Evolutionary conservation across 2,113 vertebrate species (phyloP).

Genomic region (Corythaixoides concolor): DNA sequence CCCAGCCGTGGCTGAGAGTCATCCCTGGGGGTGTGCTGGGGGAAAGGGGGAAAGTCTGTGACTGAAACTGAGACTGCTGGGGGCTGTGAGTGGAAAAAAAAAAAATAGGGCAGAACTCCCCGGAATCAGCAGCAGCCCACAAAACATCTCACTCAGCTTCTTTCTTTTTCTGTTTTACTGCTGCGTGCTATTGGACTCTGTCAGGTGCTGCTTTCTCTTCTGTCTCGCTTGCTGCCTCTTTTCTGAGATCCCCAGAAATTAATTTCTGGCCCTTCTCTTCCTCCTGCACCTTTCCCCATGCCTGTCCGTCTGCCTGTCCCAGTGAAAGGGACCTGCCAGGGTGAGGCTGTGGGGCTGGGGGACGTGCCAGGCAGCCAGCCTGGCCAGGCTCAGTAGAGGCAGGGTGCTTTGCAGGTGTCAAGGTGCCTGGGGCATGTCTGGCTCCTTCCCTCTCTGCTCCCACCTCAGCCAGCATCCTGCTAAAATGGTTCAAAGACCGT

Average conservation of each 20-base stretch:
- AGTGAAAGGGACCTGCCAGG: background rate
- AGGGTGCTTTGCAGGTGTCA: background rate
- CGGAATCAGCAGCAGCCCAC: background rate
- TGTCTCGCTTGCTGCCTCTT: background rate
- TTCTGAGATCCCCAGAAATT: background rate
- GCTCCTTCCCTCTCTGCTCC: no score
- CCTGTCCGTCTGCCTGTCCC: background rate
- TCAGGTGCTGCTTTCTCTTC: background rate
- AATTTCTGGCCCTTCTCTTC: background rate
- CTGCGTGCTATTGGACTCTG: fast-evolving
- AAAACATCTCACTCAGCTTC: background rate
- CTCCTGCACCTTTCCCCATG: background rate
- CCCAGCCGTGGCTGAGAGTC: background rate
- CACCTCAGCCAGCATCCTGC: background rate
- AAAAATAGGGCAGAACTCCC: background rate
- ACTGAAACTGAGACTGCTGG: conserved; percentile 33
- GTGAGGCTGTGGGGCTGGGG: background rate
- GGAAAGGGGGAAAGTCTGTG: background rate
- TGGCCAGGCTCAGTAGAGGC: background rate
- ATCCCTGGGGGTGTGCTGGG: background rate
- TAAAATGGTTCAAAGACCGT: background rate
- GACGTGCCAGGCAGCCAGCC: background rate
- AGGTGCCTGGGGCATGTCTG: background rate
- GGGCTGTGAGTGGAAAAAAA: background rate
- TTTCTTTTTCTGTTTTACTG: background rate